Conservation (phyloP, 2,797 vertebrate species). For the Cyclura pinguis region DNA sequence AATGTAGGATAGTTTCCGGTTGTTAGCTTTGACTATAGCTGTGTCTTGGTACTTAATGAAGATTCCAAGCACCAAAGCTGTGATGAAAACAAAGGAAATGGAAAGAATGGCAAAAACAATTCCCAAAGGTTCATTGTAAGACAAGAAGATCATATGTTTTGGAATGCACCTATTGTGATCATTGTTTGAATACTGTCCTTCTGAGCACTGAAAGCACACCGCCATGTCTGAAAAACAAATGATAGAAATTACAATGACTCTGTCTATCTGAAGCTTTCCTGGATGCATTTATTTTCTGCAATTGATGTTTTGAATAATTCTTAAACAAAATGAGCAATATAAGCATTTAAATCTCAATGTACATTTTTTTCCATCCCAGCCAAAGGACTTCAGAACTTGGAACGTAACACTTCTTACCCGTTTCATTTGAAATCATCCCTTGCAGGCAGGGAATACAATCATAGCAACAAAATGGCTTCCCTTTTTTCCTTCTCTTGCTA, state of each 20-base stretch:
- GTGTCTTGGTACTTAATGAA: constrained; percentile 8
- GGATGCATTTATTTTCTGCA: no score
- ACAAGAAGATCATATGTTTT: neutral
- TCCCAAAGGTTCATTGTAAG: neutral
- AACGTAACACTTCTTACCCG: neutral
- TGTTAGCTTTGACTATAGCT: constrained; percentile 11
- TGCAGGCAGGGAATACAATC: constrained; percentile 10
- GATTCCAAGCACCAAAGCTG: neutral
- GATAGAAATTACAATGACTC: no score
- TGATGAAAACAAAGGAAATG: neutral
- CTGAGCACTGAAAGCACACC: neutral
- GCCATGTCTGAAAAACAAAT: constrained; percentile 4
- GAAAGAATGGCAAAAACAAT: neutral
- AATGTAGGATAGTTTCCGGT: neutral
- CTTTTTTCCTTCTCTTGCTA: neutral
- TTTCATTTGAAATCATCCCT: neutral
- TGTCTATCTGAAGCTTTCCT: no score
- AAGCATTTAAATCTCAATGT: no score
- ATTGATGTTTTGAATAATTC: no score
- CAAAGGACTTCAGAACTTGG: no score
- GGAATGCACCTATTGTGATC: neutral
- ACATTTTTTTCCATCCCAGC: neutral
- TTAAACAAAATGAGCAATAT: no score
- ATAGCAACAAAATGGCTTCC: constrained; percentile 18
- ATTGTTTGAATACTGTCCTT: neutral